Evolutionary conservation across 2,797 vertebrate genomes (phyloP), one percentile per base, ranked within the genome.

Genomic region (Amphiprion clarkii): DNA sequence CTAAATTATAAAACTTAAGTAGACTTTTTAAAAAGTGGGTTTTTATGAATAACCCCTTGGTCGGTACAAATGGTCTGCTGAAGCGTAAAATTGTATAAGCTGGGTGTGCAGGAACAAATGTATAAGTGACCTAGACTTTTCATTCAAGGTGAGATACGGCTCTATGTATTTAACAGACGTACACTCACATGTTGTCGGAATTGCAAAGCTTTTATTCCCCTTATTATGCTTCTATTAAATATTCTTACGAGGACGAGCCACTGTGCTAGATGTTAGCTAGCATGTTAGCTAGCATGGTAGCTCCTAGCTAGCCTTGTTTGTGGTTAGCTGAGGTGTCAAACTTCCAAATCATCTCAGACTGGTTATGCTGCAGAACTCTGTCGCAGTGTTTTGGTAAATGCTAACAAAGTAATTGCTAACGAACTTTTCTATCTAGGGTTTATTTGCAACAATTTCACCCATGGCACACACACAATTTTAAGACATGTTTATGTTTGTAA

Each of bases 131-230:
- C 94, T 91, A 89, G 85, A 85, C 82, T 81, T 88, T 87, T 57
- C 67, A 40, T 85, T 92, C 90, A 94, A 94, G 93, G 93, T 94
- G 93, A 94, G 93, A 85, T 25, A 19, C 31, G 44, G 46, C 44
- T 73, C 66, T 25, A 13, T 67, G 25, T 23, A 55, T 58, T 55
- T 57, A 31, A 61, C 1, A 25, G 33, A 55, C 10, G 17, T 25
- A 40, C 2, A 8, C 19, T n/a, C 14, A 5, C 3, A 12, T 42
- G 27, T 19, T 40, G 11, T 63, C 6, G 49, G 48, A 29, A 11
- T 40, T 5, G 25, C 3, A 67, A 1, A 51, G 40, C n/a, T 52
- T 0, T 19, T n/a, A 10, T 33, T 19, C 8, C 52, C 39, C 0
- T 14, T 56, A 6, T 49, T 62, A 4, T 52, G 6, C 80, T 54